Evolutionary conservation across 2,888 invertebrate genomes (phyloP).

Genomic region (Pheosia tremula): DNA sequence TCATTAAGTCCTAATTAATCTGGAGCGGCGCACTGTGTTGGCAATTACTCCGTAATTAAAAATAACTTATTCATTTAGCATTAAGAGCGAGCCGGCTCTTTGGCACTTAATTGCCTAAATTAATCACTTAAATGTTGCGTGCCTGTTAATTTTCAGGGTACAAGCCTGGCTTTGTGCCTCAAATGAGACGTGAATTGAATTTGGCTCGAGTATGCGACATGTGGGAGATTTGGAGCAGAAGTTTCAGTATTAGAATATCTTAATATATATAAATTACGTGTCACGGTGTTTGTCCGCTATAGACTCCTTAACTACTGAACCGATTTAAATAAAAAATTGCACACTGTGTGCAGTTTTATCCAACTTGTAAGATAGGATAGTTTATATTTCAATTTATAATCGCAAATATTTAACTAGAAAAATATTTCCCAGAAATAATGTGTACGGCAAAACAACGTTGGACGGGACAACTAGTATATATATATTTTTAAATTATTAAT

Average conservation of each 20-base stretch:
- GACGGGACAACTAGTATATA: too few species aligned
- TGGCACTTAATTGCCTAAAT: conserved; percentile 73
- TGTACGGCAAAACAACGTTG: too few species aligned
- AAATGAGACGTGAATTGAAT: conserved; percentile 47
- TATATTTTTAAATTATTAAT: too few species aligned
- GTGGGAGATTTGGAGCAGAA: conserved; percentile 12
- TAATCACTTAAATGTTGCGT: conserved; percentile 80
- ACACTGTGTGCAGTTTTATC: too few species aligned
- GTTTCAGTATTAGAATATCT: background rate
- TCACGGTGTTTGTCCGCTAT: too few species aligned
- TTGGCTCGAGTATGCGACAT: conserved; percentile 17
- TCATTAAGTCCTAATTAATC: conserved; percentile 53
- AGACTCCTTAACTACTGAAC: too few species aligned
- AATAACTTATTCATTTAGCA: conserved; percentile 82
- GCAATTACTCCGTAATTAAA: conserved; percentile 81
- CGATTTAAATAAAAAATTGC: too few species aligned
- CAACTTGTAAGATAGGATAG: too few species aligned
- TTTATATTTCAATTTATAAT: too few species aligned
- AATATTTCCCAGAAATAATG: too few species aligned
- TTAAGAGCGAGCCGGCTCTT: conserved; percentile 56
- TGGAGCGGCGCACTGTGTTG: conserved; percentile 15
- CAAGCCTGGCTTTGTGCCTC: conserved; percentile 68
- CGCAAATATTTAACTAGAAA: too few species aligned
- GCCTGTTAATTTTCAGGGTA: conserved; percentile 74
- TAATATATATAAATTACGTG: too few species aligned